Conservation (phyloP, 1,140 invertebrate genomes). For the Trichoplusia ni region DNA sequence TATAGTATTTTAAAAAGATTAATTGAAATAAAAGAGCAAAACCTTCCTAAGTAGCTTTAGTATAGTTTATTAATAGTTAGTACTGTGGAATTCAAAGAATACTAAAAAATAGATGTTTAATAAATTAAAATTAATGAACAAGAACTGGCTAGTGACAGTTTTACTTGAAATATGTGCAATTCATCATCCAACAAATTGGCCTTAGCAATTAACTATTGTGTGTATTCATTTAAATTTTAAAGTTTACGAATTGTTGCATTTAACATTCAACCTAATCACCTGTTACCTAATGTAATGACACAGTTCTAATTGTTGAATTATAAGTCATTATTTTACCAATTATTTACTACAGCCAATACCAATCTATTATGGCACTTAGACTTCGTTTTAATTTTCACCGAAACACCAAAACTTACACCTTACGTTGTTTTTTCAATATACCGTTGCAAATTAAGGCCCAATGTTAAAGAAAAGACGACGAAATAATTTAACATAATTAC, state of each 20-base stretch:
- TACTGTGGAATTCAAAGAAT: neutral
- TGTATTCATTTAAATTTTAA: neutral
- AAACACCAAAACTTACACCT: too few relatives aligned
- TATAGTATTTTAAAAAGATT: too few relatives aligned
- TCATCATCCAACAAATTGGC: neutral
- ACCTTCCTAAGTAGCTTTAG: too few relatives aligned
- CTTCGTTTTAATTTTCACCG: too few relatives aligned
- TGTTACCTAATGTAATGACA: neutral
- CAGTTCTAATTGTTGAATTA: neutral
- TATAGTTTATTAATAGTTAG: too few relatives aligned
- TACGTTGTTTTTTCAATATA: too few relatives aligned
- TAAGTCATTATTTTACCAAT: neutral
- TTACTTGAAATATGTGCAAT: neutral
- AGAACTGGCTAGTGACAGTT: neutral
- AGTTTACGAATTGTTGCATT: neutral
- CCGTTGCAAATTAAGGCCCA: too few relatives aligned
- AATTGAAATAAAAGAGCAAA: too few relatives aligned
- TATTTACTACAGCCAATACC: too few relatives aligned
- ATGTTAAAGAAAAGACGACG: too few relatives aligned
- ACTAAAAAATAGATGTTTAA: neutral
- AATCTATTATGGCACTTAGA: too few relatives aligned
- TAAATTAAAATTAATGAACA: neutral
- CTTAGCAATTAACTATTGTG: slow-evolving; percentile 1
- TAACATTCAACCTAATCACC: neutral
- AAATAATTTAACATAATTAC: too few relatives aligned